Base-by-base conservation (phyloP, 1,140 invertebrate genomes). In the Tetragnatha versicolor region DNA sequence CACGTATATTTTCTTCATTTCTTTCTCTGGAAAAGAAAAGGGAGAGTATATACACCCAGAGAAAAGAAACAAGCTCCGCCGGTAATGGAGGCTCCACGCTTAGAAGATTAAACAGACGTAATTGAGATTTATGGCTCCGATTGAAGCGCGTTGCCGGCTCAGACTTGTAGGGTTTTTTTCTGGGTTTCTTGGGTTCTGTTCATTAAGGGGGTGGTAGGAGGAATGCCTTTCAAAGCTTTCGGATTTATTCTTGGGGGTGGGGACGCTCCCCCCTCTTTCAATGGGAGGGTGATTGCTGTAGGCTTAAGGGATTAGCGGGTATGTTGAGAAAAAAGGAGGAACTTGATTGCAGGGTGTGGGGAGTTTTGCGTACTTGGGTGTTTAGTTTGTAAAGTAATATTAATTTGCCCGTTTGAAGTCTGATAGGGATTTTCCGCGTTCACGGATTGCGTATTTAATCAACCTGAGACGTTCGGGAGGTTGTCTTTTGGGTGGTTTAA, bases 121-220 rank as follows among this genome's bases (percentile, higher is more conserved):
- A 68, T 68, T 68, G 65, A 68, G 65, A 68, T 68, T 68, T 68
- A 68, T 68, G 65, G 22, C 29, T 31, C 9, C 65, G 45, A 27
- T 63, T 42, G 37, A 17, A 42, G n/a, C 20, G 10, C 29, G 14
- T 58, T 31, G 31, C 3, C 35, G 55, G 31, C 55, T 58, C 29
- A 58, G 35, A 33, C 35, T 31, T 33, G 31, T 58, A 17, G 55
- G 14, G 55, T 58, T 33, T 58, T 33, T 58, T 58, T 58, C 35
- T 58, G n/a, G n/a, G n/a, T n/a, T n/a, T n/a, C 33, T 27, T 63
- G 22, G 14, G 33, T n/a, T n/a, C 14, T 63, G 60, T 63, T 63
- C 60, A 63, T 63, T 63, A 42, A 42, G 55, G 35, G 49, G 14
- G 6, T 60, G 7, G 14, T 51, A 51, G 2, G 22, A n/a, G 35